Base-by-base conservation (phyloP, 2,888 invertebrate species). In the Patella ulyssiponensis region DNA sequence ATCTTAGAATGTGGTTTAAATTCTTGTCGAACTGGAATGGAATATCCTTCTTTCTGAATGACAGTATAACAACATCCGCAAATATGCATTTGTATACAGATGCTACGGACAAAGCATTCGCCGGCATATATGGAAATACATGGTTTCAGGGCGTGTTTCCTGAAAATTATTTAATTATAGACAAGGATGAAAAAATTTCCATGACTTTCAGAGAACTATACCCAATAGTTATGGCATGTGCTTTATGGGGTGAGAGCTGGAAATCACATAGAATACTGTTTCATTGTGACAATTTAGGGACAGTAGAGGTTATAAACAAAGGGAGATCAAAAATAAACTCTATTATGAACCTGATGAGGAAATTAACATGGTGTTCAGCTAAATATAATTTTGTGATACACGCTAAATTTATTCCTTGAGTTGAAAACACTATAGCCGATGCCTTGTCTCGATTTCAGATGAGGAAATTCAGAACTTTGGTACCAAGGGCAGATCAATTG, bases 201-300 rank as follows among this genome's bases (percentile, higher is more conserved):
- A 80, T 80, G 77, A 74, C 80, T 2, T 70, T 75, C 23, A 51
- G 73, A 20, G 77, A 79, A 69, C 69, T 79, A 1, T 79, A 58
- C 44, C 74, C 77, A 11, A 77, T 77, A 27, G 58, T 78, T 5
- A 70, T 71, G 9, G 74, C 75, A 51, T 74, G 64, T 15, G 71
- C 75, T 14, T 5, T 79, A 69, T 79, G 76, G 79, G 79, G 79
- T 23, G 27, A 54, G 12, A 17, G 23, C 5, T 79, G 79, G 79
- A 15, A 44, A 17, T 27, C 23, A 15, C 73, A 79, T n/a, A 69
- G 74, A 69, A 77, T 81, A 14, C 27, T 71, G 12, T 79, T 81
- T 58, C 52, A 76, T 53, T 77, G 78, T 76, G 79, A 81, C 71
- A 80, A 80, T 71, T 20, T 27, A 17, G 81, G 76, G 1, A 78